A percentile compares a stretch with the other conserved stretches of the same genome.
Evolutionary conservation across 2,888 invertebrate species (phyloP).

Genomic region (Melikaiella ostensackeni): DNA sequence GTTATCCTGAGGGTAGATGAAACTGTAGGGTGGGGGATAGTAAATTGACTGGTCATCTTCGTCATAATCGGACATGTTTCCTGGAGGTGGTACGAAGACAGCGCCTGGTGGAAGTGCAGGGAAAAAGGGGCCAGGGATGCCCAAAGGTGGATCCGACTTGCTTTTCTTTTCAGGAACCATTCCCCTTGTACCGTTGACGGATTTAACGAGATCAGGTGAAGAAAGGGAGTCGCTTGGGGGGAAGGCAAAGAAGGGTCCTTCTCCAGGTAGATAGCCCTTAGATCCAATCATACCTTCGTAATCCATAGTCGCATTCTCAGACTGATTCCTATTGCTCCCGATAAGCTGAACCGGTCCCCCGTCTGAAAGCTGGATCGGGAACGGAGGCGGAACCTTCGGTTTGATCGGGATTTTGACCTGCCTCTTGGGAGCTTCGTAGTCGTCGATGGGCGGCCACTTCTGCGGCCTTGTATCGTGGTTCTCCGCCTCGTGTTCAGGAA

Average conservation of each 20-base stretch:
- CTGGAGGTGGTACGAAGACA: conserved; percentile 79
- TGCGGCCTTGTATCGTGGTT: conserved; percentile 48
- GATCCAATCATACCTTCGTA: conserved; percentile 70
- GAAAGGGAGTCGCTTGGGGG: conserved; percentile 75
- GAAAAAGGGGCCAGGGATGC: conserved; percentile 72
- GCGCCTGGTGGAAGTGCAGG: conserved; percentile 82
- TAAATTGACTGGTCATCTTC: conserved; percentile 95
- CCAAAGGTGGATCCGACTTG: conserved; percentile 78
- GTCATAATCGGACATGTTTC: conserved; percentile 86
- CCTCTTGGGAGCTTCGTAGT: conserved; percentile 89
- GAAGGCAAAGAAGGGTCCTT: conserved; percentile 79
- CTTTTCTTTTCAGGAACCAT: conserved; percentile 70
- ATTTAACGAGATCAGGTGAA: conserved; percentile 61
- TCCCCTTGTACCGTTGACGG: conserved; percentile 73
- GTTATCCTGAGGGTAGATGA: conserved; percentile 89
- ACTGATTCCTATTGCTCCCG: conserved; percentile 87
- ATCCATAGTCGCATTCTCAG: conserved; percentile 72
- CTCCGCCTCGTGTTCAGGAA: conserved; percentile 77
- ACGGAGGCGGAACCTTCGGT: conserved; percentile 93
- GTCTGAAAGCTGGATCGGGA: conserved; percentile 93
- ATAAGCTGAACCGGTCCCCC: conserved; percentile 92
- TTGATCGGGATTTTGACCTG: conserved; percentile 90
- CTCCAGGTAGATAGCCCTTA: conserved; percentile 75
- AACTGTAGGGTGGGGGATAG: conserved; percentile 94
- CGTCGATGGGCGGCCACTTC: conserved; percentile 89